Evolutionary conservation across 1,140 invertebrate species (phyloP), one percentile per base, ranked within the genome.

Genomic region (Camponotus pennsylvanicus): DNA sequence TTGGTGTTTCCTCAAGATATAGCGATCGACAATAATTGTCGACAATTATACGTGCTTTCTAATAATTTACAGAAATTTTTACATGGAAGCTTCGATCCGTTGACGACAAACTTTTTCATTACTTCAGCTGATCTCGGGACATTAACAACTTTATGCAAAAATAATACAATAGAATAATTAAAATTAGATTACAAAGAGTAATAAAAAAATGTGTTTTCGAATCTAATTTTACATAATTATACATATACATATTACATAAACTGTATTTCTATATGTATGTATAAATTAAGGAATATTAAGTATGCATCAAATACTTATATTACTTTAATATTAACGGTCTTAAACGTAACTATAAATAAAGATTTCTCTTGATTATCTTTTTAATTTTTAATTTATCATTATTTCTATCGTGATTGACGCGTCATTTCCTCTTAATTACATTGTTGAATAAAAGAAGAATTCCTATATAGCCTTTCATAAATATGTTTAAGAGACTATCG

Each of bases 31-130:
- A 80, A 85, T 13, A 27, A 79, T 1, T 77, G 64, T 15, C 89
- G 95, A 49, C 96, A 95, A 61, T 83, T 98, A 5, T 97, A 97
- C 95, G 95, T 97, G n/a, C 92, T 97, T 1, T 96, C 96, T 1
- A 96, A 97, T 87, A 96, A 96, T 90, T 94, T 97, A 91, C 97
- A 97, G 0, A 95, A 94, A 42, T 97, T 97, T 90, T 90, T 97
- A 21, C 96, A 96, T 93, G 95, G 95, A 71, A 90, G 93, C n/a
- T 94, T 97, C 27, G 95, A 97, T 92, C 89, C 93, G 2, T 94
- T 96, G 8, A 95, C 96, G 42, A 92, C 96, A n/a, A 97, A 97
- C 91, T 97, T 89, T 70, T 91, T 86, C 45, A 45, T 93, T 9
- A 91, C 88, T 11, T 66, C 59, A 2, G 75, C 85, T 2, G 63